Evolutionary conservation across 1,140 invertebrate genomes (phyloP), one percentile per base, ranked within the genome.

Genomic region (Sminthurinus signatus): DNA sequence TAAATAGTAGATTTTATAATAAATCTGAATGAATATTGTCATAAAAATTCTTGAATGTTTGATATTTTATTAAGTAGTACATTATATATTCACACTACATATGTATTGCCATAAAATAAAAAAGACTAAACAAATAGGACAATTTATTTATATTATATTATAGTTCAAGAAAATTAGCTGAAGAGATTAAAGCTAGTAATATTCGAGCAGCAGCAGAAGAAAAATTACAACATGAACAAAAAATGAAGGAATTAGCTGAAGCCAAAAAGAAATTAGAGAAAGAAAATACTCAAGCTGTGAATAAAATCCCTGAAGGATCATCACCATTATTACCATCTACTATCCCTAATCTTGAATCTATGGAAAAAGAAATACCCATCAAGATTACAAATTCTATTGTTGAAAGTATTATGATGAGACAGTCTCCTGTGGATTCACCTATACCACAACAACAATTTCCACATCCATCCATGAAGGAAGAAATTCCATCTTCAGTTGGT

Each of bases 91-190:
- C n/a, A n/a, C n/a, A n/a, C n/a, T n/a, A n/a, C n/a, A n/a, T n/a
- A n/a, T n/a, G n/a, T n/a, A n/a, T n/a, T n/a, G n/a, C n/a, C n/a
- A n/a, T n/a, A n/a, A n/a, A n/a, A n/a, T n/a, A n/a, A n/a, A n/a
- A n/a, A n/a, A n/a, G n/a, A n/a, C n/a, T n/a, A n/a, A n/a, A n/a
- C n/a, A n/a, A n/a, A n/a, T n/a, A n/a, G n/a, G n/a, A n/a, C n/a
- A n/a, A n/a, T n/a, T n/a, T n/a, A n/a, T n/a, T n/a, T n/a, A n/a
- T n/a, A n/a, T n/a, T n/a, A n/a, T n/a, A n/a, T n/a, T n/a, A n/a
- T 39, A 79, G 79, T 61, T 79, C 79, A 0, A 78, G 78, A 46
- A 80, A 79, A 32, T 59, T 80, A 0, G 78, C 76, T 0, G 79
- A 79, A 31, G 77, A 80, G 54, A 80, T 79, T 75, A 68, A 65